These are phyloP conservation scores for Sesamia nonagrioides DNA, from an alignment of 1,140 invertebrate genomes.

Conservation along the genomic window DNA sequence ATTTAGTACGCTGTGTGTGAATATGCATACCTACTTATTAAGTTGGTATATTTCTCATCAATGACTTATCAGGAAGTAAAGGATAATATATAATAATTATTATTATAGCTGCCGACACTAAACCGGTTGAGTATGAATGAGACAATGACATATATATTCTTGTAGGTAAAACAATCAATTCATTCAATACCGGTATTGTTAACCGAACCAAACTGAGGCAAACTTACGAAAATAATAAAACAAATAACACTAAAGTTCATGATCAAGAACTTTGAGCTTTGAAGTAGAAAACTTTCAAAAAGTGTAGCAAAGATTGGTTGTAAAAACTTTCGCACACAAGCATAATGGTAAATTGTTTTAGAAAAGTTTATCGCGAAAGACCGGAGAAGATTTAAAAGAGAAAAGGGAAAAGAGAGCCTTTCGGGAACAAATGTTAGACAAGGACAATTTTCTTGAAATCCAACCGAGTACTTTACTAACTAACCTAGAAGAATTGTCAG, in stretches of 20 bases:
- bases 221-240: too few species aligned
- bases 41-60: constrained; percentile 14
- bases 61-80: constrained; percentile 36
- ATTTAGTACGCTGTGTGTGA: not conserved
- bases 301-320: not conserved
- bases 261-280: not conserved
- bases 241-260: not conserved
- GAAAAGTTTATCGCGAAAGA: not conserved
- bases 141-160: not conserved
- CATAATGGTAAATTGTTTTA: not conserved
- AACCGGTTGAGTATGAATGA: not conserved
- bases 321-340: not conserved
- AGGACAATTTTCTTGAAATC: not conserved
- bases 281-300: not conserved
- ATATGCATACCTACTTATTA: not conserved
- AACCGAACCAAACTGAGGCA: too few species aligned
- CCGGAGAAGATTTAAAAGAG: not conserved
- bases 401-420: not conserved
- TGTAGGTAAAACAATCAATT: not conserved
- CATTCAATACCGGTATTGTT: not conserved
- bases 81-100: not conserved
- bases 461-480: constrained; percentile 5
- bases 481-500: not conserved
- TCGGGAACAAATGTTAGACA: not conserved
- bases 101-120: not conserved